Evolutionary conservation across 2,888 invertebrate species (phyloP), one percentile per base, ranked within the genome.

Genomic region (Cosmia trapezina): DNA sequence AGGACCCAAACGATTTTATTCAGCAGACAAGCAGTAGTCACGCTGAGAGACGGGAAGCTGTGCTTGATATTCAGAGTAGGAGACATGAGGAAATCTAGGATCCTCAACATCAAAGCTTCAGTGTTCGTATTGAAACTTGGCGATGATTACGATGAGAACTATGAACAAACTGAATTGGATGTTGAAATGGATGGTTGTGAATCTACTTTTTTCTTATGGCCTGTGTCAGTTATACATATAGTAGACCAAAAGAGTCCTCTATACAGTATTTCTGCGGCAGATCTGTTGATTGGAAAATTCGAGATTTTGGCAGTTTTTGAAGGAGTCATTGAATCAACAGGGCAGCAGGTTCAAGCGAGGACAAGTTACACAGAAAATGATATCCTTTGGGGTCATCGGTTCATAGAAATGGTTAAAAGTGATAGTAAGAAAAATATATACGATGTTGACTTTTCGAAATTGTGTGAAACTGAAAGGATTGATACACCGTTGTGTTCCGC

Each of bases 201-300:
- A 81, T 98, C 98, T 12, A 96, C 99, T 8, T 99, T 99, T 95
- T 98, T 99, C 90, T 98, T 99, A 77, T 99, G 99, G 99, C 99
- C 99, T 0, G 97, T 99, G 91, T 98, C 98, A 11, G 98, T 99
- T 45, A 98, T 98, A 28, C 99, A 99, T 91, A 97, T 97, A 77
- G 99, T 99, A 86, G 98, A 99, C 91, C 97, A 97, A 72, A 94
- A 95, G 0, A 99, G 99, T 86, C 99, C 99, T 0, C 97, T 99
- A 45, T 99, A 98, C 94, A 97, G 97, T 84, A 97, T 99, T 93
- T 98, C 98, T 2, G 99, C 99, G 0, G 98, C 98, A 59, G 99
- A 99, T 93, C 97, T 99, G 89, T 96, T 98, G 59, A 97, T 97
- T 80, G 97, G 99, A 76, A 97, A 98, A 88, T 98, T 99, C 89